Evolutionary conservation across 1,140 invertebrate genomes (phyloP), one percentile per base, ranked within the genome.

Genomic region (Drosophila orena): DNA sequence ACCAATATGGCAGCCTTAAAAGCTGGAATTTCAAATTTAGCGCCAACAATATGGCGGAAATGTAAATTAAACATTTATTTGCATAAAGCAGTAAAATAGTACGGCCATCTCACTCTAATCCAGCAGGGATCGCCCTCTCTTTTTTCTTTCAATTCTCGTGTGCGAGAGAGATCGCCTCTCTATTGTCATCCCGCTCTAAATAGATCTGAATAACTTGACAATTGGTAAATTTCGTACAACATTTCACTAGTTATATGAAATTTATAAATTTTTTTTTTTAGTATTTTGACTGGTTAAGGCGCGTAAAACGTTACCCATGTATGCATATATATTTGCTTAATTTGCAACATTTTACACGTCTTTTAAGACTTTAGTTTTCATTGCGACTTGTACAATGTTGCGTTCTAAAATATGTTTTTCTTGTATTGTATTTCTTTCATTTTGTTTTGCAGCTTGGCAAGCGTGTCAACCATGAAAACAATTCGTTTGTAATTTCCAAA

Each of bases 311-410:
- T 86, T 88, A 88, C 78, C 37, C 7, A 30, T 30, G 8, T 30
- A 30, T 30, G 30, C 30, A 30, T 30, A 47, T 35, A 8, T 50
- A 38, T 44, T 66, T 49, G 20, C 72, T 46, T 69, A 43, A 60
- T 22, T 35, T 72, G 78, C 40, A 86, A 86, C 81, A 85, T 85
- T 85, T 71, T 75, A 70, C 83, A 79, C 44, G 78, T 83, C 75
- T 49, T 76, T 40, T 64, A 58, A 60, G 54, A 56, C 49, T 49
- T 68, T 10, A 22, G 11, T 43, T 38, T 52, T 38, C 14, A 46
- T 22, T 20, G 20, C 44, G 77, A 60, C 72, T 73, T 54, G 81
- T 84, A 84, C 57, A 77, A 86, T 77, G 72, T 77, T 85, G 37
- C 58, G 44, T 54, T 34, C 47, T 2, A 20, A 12, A 17, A 20